phyloP scores from a whole-genome alignment of 2,888 invertebrate species.

The Macaria liturata region DNA sequence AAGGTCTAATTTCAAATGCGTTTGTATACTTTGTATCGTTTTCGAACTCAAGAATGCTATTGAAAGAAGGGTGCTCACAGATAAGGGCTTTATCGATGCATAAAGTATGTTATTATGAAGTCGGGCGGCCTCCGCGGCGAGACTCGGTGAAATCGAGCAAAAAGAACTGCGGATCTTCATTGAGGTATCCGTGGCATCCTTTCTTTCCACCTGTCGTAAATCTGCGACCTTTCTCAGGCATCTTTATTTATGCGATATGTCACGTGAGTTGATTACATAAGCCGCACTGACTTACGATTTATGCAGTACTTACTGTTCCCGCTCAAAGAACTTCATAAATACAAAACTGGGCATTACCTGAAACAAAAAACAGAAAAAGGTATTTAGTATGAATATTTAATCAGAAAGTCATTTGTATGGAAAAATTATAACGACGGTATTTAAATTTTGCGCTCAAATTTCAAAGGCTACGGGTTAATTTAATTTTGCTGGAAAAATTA shows the following conservation, averaged over 20 bases:
- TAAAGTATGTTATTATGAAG: conserved; percentile 77
- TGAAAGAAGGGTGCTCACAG: conserved; percentile 71
- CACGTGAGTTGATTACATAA: conserved; percentile 39
- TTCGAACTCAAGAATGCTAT: conserved; percentile 63
- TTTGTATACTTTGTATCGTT: conserved; percentile 55
- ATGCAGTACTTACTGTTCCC: conserved; percentile 29
- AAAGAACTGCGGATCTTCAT: conserved; percentile 55
- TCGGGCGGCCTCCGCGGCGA: conserved; percentile 49
- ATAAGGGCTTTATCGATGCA: conserved; percentile 77
- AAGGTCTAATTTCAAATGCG: conserved; percentile 47
- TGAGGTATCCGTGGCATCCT: conserved; percentile 60
- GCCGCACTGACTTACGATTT: conserved; percentile 31
- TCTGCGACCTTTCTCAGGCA: conserved; percentile 47
- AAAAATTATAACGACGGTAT: conserved; percentile 14
- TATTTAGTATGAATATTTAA: conserved; percentile 31
- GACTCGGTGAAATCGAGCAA: conserved; percentile 33
- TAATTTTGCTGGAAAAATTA: conserved; percentile 16
- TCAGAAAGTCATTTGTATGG: conserved; percentile 20
- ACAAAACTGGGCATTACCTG: conserved; percentile 42
- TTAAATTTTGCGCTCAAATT: conserved; percentile 12
- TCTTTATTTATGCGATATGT: conserved; percentile 23
- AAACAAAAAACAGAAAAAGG: conserved; percentile 30
- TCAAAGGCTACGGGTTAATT: conserved; percentile 10
- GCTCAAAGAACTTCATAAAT: conserved; percentile 27
- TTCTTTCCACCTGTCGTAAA: conserved; percentile 63